Evolutionary conservation across 2,113 vertebrate genomes (phyloP), one percentile per base, ranked within the genome.

Genomic region (Oncorhynchus mykiss): DNA sequence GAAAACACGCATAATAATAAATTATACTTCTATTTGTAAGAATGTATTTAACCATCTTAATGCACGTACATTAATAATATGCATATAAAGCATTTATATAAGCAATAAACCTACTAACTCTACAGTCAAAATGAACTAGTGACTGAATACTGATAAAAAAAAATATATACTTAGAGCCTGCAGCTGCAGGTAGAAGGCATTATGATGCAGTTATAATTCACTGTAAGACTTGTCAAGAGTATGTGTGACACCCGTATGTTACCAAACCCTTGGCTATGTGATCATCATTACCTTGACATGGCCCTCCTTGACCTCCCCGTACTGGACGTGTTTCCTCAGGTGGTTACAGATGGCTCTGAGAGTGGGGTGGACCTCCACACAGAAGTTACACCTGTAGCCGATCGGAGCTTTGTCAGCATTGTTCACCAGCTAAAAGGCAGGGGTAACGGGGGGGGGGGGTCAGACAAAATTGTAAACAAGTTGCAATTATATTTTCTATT

Each of bases 271-370:
- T 51, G 49, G 11, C 14, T 51, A 14, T 51, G 49, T 51, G 49
- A 13, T 51, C 77, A 54, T 86, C 88, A 34, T 2, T 94, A 95
- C 93, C 95, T 95, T 77, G 89, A 95, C 83, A 4, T 93, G 92
- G 8, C 91, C 91, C 74, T 87, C 88, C 68, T 96, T 95, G 81
- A 92, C 95, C 68, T 95, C 97, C 77, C 96, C 95, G 0, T 99
- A 99, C 85, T 98, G 97, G 75, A 99, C 95, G 3, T 99, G 98
- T 78, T 99, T 99, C 82, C 97, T 95, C 25, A 99, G 96, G 80
- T 99, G 98, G 86, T 99, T 99, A 90, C 97, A 99, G 92, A 99
- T 99, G 78, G 98, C 97, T 81, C 97, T 92, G 72, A 99, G 96
- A 8, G 96, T 99, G 29, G 96, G 95, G 84, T 99, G 98, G 78